Conservation (phyloP, 2,888 invertebrate species). For the Pyrochroa serraticornis region DNA sequence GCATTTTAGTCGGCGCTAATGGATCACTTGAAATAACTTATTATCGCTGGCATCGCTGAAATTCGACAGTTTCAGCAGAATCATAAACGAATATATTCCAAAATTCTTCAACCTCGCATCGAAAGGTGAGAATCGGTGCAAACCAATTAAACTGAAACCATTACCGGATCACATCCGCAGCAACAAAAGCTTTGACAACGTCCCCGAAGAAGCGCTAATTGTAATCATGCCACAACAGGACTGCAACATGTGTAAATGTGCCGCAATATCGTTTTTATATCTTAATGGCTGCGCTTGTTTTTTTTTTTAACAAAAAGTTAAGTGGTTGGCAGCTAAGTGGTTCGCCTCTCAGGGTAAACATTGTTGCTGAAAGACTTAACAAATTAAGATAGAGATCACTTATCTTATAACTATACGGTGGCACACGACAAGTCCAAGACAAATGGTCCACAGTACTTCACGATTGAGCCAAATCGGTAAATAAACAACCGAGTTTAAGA, state of each 20-base stretch:
- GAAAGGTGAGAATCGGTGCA: too few relatives aligned
- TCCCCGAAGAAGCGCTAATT: constrained; percentile 19
- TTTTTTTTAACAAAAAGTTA: constrained; percentile 37
- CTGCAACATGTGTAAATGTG: constrained; percentile 25
- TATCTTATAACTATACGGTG: constrained; percentile 13
- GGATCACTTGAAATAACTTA: constrained; percentile 44
- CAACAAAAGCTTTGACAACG: background rate
- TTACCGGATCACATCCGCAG: too few relatives aligned
- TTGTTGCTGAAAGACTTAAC: constrained; percentile 34
- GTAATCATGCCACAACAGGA: constrained; percentile 23
- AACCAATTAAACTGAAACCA: too few relatives aligned
- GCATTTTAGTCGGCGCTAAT: constrained; percentile 40
- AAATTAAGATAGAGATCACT: constrained; percentile 40
- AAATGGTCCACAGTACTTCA: background rate
- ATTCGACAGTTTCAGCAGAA: constrained; percentile 28
- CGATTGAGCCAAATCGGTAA: background rate
- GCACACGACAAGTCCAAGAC: constrained; percentile 10
- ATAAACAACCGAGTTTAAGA: too few relatives aligned
- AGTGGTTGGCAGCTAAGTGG: constrained; percentile 39
- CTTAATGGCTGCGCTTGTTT: constrained; percentile 41
- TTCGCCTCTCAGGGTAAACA: constrained; percentile 37
- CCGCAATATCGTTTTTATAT: constrained; percentile 31
- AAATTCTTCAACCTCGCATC: too few relatives aligned
- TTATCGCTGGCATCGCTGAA: constrained; percentile 37
- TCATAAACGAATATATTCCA: too few relatives aligned